A percentile compares a stretch with the other conserved stretches of the same genome.
Evolutionary conservation across 2,888 invertebrate species (phyloP).

Genomic region (Drosophila subquinaria): DNA sequence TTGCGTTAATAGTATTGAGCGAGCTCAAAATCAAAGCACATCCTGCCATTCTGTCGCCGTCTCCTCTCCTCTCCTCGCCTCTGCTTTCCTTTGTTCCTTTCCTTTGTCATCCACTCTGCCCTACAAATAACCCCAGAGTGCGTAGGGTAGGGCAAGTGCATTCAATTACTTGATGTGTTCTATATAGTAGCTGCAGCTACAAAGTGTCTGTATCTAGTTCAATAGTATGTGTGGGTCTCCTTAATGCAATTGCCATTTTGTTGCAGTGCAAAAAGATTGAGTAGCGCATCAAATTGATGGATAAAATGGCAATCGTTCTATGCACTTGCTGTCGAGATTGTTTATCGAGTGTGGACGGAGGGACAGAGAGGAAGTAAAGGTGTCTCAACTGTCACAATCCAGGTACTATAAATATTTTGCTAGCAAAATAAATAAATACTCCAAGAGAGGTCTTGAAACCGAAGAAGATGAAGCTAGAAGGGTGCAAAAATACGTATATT

Average conservation of each 20-base stretch:
- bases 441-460: neutral
- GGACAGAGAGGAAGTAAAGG: conserved; percentile 17
- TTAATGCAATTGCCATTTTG: conserved; percentile 72
- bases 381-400: conserved; percentile 43
- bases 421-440: conserved; percentile 44
- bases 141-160: conserved; percentile 54
- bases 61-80: neutral
- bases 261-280: conserved; percentile 59
- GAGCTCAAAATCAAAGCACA: conserved; percentile 62
- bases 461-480: neutral
- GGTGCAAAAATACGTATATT: conserved; percentile 10
- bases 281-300: conserved; percentile 68
- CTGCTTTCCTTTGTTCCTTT: conserved; percentile 1
- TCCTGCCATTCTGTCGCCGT: conserved; percentile 8
- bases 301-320: conserved; percentile 54
- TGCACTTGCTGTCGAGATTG: conserved; percentile 26
- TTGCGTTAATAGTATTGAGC: conserved; percentile 71
- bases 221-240: conserved; percentile 9
- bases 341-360: conserved; percentile 5
- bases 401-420: conserved; percentile 45
- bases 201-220: conserved; percentile 55
- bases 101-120: conserved; percentile 10
- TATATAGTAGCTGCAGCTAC: conserved; percentile 32
- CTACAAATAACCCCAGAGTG: conserved; percentile 29
- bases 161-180: conserved; percentile 78